Evolutionary conservation across 2,888 invertebrate genomes (phyloP), one percentile per base, ranked within the genome.

Genomic region (Drosophila prostipennis): DNA sequence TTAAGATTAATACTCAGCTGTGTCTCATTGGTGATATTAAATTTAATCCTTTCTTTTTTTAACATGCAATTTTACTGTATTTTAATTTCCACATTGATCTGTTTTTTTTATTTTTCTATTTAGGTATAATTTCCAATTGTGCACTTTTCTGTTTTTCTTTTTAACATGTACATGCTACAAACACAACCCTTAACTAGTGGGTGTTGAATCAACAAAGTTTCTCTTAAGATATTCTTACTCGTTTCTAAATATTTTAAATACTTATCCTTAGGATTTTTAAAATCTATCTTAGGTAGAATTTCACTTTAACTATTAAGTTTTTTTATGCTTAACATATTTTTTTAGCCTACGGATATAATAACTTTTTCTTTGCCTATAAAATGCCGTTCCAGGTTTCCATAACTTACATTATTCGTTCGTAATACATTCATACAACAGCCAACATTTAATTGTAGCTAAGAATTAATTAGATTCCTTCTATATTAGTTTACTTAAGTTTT

Each of bases 1-100:
- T 36, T 67, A 51, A 40, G 34, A 39, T 68, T 74, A 74, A 82
- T 74, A 79, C 79, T 72, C 74, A 51, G 49, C 67, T 74, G 68
- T 26, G 32, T 29, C 36, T 39, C 26, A 19, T 14, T 63, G 5
- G 19, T 13, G 42, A 52, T 14, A 49, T 39, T 58, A 26, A 10
- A 34, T 16, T 4, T 58, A 29, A 14, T 48, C 39, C n/a, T 32
- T 45, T 34, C 65, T n/a, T 16, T 32, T 45, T 37, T 59, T 68
- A 29, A 14, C 65, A 48, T 39, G n/a, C 45, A 23, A n/a, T 29
- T 26, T 40, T 11, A 37, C 10, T 37, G 26, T 19, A 14, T 37
- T 19, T 19, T 52, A 36, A 14, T 39, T 14, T 48, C 40, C 19
- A 59, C 23, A 34, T 57, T 36, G 16, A 48, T 60, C 23, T 34